phyloP scores from a whole-genome alignment of 2,888 invertebrate genomes.

The Epinotia demarniana region DNA sequence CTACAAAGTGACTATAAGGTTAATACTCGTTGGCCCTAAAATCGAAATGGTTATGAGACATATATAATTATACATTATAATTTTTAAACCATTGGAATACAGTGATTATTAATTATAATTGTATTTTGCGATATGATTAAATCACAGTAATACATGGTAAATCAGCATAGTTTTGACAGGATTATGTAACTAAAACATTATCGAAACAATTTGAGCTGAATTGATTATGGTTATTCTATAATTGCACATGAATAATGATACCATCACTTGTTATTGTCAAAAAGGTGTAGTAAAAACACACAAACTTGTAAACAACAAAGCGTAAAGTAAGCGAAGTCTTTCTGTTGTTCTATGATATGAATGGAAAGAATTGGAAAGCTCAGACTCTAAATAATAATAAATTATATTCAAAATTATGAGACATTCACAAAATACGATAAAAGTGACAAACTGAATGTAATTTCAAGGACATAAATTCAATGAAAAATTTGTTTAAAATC shows the following conservation, averaged over 20 bases:
- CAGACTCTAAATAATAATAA: slow-evolving; percentile 28
- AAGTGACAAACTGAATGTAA: background rate
- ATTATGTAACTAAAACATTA: background rate
- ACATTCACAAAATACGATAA: background rate
- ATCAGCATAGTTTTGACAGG: background rate
- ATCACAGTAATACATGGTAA: background rate
- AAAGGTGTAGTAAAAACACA: background rate
- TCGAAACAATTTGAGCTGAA: background rate
- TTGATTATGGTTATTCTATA: background rate
- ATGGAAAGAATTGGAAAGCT: background rate
- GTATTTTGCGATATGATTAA: background rate
- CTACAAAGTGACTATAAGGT: background rate
- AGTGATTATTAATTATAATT: background rate
- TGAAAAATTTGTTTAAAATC: background rate
- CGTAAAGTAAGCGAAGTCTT: too few relatives aligned
- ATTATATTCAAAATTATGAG: background rate
- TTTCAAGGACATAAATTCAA: background rate
- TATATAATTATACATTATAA: background rate
- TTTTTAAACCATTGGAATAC: background rate
- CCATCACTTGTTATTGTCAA: background rate
- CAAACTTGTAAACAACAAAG: too few relatives aligned
- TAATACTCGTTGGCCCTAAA: background rate
- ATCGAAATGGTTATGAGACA: background rate
- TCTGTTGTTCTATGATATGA: background rate
- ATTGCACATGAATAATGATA: background rate